A percentile compares a stretch with the other conserved stretches of the same genome.
Conservation (phyloP, 2,888 invertebrate species). For the Philonicus albiceps region DNA sequence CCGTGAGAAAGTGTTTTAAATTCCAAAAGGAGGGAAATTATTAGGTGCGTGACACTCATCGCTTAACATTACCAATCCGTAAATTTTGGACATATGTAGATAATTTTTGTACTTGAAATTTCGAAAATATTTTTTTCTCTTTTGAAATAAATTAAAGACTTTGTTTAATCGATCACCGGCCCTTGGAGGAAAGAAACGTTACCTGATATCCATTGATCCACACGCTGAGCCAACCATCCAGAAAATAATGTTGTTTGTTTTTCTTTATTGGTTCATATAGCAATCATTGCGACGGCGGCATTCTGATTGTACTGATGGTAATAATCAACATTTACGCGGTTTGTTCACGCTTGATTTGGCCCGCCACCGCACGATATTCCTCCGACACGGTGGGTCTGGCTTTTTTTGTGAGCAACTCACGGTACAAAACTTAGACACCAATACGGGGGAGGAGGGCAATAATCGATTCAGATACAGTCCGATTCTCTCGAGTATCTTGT, state of each 20-base stretch:
- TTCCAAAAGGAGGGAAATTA: not conserved
- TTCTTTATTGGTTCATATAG: not conserved
- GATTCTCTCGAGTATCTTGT: slow-evolving; percentile 34
- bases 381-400: not conserved
- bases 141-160: not conserved
- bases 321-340: slow-evolving; percentile 45
- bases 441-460: slow-evolving; percentile 5
- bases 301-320: slow-evolving; percentile 26
- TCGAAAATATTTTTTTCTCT: not conserved
- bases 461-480: not conserved
- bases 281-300: slow-evolving; percentile 22
- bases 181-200: not conserved
- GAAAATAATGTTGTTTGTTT: slow-evolving; percentile 30
- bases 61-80: not conserved
- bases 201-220: slow-evolving; percentile 18
- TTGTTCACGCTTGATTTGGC: slow-evolving; percentile 44
- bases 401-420: not conserved
- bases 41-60: not conserved
- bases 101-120: not conserved
- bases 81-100: not conserved
- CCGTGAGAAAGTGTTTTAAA: slow-evolving; percentile 15
- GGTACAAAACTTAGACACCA: not conserved
- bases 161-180: not conserved
- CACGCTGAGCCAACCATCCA: slow-evolving; percentile 24
- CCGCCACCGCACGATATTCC: slow-evolving; percentile 44